Conservation (phyloP, 1,140 invertebrate genomes). For the Scaptomyza hsui region DNA sequence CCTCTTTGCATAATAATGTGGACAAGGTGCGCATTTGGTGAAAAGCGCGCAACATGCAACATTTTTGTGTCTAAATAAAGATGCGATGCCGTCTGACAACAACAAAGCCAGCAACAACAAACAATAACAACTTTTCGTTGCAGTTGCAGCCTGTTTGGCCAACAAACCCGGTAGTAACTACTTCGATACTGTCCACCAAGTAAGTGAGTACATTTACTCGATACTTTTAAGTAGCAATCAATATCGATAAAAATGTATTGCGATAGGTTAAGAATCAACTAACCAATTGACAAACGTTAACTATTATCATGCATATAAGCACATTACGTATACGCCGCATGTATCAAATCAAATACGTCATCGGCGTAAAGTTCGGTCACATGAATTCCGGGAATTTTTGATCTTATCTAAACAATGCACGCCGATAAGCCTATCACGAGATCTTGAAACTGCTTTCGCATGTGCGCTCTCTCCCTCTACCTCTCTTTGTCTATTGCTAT, state of each 20-base stretch:
- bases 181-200: neutral
- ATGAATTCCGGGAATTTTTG: constrained; percentile 46
- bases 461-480: constrained; percentile 1
- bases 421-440: constrained; percentile 53
- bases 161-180: constrained; percentile 64
- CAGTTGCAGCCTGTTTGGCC: constrained; percentile 31
- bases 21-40: constrained; percentile 77
- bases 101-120: constrained; percentile 23
- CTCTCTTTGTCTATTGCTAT: constrained; percentile 1
- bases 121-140: constrained; percentile 51
- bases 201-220: neutral
- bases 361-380: constrained; percentile 65
- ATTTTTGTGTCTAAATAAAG: constrained; percentile 82
- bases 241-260: neutral
- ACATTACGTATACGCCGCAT: constrained; percentile 41
- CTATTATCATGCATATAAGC: neutral
- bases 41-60: constrained; percentile 80
- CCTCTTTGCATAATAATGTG: constrained; percentile 83
- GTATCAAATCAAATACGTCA: constrained; percentile 56
- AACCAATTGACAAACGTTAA: neutral
- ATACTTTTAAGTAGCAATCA: neutral
- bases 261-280: neutral
- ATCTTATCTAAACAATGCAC: constrained; percentile 53
- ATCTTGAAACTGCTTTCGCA: constrained; percentile 15
- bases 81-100: constrained; percentile 67